These are phyloP conservation scores for Drosophila infuscata DNA, from an alignment of 2,888 invertebrate genomes.

Conservation along the genomic window DNA sequence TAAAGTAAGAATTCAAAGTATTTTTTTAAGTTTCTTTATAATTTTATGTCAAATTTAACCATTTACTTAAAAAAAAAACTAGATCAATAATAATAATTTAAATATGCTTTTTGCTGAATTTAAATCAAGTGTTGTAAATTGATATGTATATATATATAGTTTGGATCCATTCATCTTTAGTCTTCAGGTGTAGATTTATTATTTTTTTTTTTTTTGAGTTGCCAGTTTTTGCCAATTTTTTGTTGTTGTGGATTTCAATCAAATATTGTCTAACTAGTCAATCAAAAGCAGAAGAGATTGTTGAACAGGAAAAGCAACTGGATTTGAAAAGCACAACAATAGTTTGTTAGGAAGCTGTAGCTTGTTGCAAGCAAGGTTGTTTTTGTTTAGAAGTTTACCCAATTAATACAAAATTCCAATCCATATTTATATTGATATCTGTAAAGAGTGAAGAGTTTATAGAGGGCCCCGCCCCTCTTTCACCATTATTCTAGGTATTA, in stretches of 20 bases:
- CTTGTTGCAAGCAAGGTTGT: background rate
- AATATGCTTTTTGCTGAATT: background rate
- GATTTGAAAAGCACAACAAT: background rate
- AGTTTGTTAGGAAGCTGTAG: background rate
- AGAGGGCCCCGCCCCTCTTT: background rate
- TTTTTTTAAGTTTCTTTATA: background rate
- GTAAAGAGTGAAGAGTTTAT: background rate
- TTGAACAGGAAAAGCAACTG: slow-evolving; percentile 2
- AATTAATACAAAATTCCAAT: slow-evolving; percentile 13
- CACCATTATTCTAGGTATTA: background rate
- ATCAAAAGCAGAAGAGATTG: slow-evolving; percentile 13
- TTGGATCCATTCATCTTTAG: background rate
- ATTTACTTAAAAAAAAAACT: background rate
- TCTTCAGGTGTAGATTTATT: background rate
- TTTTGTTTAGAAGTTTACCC: slow-evolving; percentile 1
- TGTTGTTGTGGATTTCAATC: background rate
- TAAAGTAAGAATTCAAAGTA: background rate
- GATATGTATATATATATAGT: background rate
- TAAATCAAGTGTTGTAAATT: background rate
- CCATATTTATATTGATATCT: slow-evolving; percentile 6
- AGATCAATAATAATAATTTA: background rate
- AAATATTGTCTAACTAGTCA: background rate
- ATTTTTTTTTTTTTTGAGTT: background rate
- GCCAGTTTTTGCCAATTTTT: background rate
- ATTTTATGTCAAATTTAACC: background rate